Evolutionary conservation across 2,888 invertebrate species (phyloP), one percentile per base, ranked within the genome.

Genomic region (Bombylius discolor): DNA sequence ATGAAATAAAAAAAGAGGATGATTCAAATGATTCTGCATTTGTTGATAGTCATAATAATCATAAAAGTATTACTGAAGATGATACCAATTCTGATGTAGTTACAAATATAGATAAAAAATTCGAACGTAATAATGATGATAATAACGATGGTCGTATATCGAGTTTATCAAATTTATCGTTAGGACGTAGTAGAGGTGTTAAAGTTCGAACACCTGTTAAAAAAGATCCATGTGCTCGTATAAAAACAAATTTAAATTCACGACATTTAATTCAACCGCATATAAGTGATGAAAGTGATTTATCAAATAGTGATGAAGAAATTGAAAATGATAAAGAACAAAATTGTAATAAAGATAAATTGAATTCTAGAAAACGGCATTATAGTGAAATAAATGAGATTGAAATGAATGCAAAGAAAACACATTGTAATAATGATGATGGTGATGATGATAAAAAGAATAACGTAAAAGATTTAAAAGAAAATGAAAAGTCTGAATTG

Each of bases 221-320:
- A 49, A 56, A 44, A 14, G 39, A 11, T 42, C 8, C 8, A 11
- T 7, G 8, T 7, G 8, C 39, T 11, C 4, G 39, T 52, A 44
- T 59, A 47, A 60, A 60, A 50, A 60, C 60, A n/a, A 60, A 54
- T 52, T 51, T 60, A 47, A 60, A 60, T 53, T 60, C 60, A 23
- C 56, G 52, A 48, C 60, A 60, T 58, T 56, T 60, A 57, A 53
- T 60, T 46, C 31, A 48, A 42, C 49, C 46, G 6, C 52, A 53
- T 31, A 36, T 51, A 34, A 50, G 44, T 32, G 55, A 56, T 47
- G 51, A 55, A 13, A 42, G 34, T n/a, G 33, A 46, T 42, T 8
- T 6, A 6, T 51, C 56, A 5, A 57, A 47, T 13, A 53, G 51
- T 34, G 23, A 23, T 23, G 23, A 23, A 23, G 23, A 23, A 23